Conservation (phyloP, 2,797 vertebrate species). For the Gymnoscopelus microlampas region DNA sequence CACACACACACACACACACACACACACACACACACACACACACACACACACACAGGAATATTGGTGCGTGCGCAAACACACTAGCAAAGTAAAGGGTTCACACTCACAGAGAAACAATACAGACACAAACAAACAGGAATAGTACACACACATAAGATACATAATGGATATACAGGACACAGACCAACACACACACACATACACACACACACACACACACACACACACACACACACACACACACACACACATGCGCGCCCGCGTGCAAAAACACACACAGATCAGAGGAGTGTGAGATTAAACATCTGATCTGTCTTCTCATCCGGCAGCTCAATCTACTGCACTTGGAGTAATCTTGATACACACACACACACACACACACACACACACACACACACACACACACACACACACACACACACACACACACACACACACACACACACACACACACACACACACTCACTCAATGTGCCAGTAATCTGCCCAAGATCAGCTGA, state of each 20-base stretch:
- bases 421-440: conserved; percentile 17
- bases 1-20: background rate
- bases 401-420: conserved; percentile 23
- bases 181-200: conserved; percentile 22
- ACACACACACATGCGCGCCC: background rate
- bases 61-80: background rate
- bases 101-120: no score
- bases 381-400: conserved; percentile 21
- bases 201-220: conserved; percentile 16
- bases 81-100: no score
- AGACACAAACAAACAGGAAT: no score
- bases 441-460: conserved; percentile 6
- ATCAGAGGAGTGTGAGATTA: conserved; percentile 57
- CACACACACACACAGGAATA: background rate
- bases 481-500: conserved; percentile 57
- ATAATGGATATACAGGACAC: no score
- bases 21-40: background rate
- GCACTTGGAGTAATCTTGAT: conserved; percentile 73
- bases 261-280: background rate
- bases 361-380: conserved; percentile 48
- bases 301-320: conserved; percentile 69
- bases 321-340: conserved; percentile 67
- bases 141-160: no score
- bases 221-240: conserved; percentile 37
- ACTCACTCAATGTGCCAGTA: conserved; percentile 50